Conservation (phyloP, 2,888 invertebrate species). For the Cremastobaeus sp. region DNA sequence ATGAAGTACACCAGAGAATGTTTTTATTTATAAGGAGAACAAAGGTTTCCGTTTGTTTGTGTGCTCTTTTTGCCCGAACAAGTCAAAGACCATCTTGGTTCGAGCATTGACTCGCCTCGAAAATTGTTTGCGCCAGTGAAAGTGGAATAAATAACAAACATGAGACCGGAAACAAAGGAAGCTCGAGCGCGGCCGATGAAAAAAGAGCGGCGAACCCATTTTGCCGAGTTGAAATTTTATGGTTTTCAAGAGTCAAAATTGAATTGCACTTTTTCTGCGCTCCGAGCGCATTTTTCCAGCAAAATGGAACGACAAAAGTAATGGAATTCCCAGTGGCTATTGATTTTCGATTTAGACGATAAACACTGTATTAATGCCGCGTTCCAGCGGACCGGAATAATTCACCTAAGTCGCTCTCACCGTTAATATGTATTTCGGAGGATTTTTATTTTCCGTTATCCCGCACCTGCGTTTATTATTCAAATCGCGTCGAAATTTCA, state of each 20-base stretch:
- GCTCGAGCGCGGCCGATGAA: conserved; percentile 3
- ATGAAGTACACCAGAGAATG: neutral
- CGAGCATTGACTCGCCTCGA: conserved; percentile 1
- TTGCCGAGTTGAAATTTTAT: conserved; percentile 47
- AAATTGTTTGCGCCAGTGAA: conserved; percentile 35
- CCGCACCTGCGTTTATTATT: neutral
- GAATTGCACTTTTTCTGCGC: conserved; percentile 34
- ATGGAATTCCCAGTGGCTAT: conserved; percentile 28
- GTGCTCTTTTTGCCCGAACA: neutral
- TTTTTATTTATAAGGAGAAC: no score
- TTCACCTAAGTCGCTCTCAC: neutral
- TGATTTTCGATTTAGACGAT: conserved; percentile 38
- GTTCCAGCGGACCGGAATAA: conserved; percentile 5
- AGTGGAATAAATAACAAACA: conserved; percentile 42
- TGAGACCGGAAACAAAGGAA: conserved; percentile 23
- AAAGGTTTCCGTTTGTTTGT: no score
- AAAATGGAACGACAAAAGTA: conserved; percentile 20
- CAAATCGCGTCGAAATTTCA: neutral
- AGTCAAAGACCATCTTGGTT: neutral
- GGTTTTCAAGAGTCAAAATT: conserved; percentile 50
- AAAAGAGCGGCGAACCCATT: conserved; percentile 26
- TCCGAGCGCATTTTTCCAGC: conserved; percentile 9
- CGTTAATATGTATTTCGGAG: neutral
- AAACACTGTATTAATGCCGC: conserved; percentile 26
- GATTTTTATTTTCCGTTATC: conserved; percentile 8